phyloP scores from a whole-genome alignment of 2,888 invertebrate species.

The Rhabditoides inermis region DNA sequence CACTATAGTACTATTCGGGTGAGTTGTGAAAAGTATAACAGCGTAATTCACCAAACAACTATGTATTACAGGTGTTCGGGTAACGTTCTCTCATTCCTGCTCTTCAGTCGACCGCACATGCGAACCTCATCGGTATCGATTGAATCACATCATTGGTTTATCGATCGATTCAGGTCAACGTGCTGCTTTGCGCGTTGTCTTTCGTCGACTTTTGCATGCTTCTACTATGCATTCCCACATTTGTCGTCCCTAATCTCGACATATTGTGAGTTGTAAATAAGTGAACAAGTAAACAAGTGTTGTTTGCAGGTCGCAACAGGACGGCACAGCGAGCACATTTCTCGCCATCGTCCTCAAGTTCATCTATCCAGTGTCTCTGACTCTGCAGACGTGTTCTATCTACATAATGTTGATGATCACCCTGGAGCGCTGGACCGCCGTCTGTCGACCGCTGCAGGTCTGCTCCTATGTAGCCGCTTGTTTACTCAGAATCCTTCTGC shows the following conservation, averaged over 20 bases:
- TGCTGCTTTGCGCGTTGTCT: constrained; percentile 41
- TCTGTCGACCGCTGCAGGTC: constrained; percentile 45
- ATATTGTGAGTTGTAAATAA: constrained; percentile 22
- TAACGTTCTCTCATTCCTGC: constrained; percentile 33
- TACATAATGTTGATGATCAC: constrained; percentile 48
- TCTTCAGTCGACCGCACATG: constrained; percentile 42
- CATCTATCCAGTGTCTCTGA: constrained; percentile 46
- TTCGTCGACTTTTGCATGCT: constrained; percentile 43
- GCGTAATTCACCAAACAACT: too few species aligned
- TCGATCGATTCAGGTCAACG: constrained; percentile 28
- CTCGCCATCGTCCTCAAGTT: constrained; percentile 41
- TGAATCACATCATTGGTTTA: too few species aligned
- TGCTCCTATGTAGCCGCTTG: too few species aligned
- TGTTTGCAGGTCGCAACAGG: constrained; percentile 1
- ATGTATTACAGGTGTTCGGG: constrained; percentile 17
- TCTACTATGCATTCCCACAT: constrained; percentile 43
- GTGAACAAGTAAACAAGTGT: not conserved
- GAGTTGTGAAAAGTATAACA: too few species aligned
- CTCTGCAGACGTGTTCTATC: constrained; percentile 46
- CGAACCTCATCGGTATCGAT: constrained; percentile 32
- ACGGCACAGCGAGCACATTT: constrained; percentile 17
- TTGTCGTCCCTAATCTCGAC: constrained; percentile 41
- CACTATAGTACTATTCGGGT: constrained; percentile 34
- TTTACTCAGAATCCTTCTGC: too few species aligned
- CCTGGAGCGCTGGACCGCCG: constrained; percentile 48